Percentiles rank a stretch among this genome's conserved stretches.
phyloP scores from a whole-genome alignment of 1,140 invertebrate genomes.

The Rhopalosiphum maidis region DNA sequence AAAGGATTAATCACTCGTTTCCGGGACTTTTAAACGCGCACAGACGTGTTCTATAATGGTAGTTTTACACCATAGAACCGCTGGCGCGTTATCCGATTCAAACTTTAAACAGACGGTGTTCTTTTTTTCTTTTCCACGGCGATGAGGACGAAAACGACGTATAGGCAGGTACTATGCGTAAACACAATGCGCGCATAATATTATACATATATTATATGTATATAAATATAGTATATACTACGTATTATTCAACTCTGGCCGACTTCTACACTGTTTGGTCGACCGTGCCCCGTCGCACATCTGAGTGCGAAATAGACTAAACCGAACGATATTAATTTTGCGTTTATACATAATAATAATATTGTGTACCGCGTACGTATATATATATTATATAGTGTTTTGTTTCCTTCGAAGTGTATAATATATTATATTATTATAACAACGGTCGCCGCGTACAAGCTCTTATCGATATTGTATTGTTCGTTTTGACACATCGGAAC shows the following conservation, averaged over 20 bases:
- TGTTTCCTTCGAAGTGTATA: neutral
- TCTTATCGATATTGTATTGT: neutral
- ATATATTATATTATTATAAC: neutral
- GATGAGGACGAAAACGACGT: neutral
- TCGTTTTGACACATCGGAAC: neutral
- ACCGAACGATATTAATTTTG: neutral
- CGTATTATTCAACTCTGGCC: too few species aligned
- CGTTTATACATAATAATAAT: neutral
- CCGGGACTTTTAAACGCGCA: neutral
- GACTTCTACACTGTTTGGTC: neutral
- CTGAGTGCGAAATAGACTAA: neutral
- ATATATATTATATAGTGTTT: neutral
- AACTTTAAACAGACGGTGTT: neutral
- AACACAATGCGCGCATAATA: too few species aligned
- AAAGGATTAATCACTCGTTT: slow-evolving; percentile 11
- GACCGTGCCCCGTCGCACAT: neutral
- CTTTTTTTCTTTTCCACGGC: neutral
- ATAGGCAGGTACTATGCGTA: neutral
- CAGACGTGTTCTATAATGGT: slow-evolving; percentile 10
- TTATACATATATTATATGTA: neutral
- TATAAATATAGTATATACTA: neutral
- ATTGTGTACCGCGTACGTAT: neutral
- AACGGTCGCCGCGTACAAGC: neutral
- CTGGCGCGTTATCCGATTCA: neutral
- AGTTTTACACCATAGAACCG: neutral